Evolutionary conservation across 2,888 invertebrate genomes (phyloP).

Genomic region (Cataglyphis livida): DNA sequence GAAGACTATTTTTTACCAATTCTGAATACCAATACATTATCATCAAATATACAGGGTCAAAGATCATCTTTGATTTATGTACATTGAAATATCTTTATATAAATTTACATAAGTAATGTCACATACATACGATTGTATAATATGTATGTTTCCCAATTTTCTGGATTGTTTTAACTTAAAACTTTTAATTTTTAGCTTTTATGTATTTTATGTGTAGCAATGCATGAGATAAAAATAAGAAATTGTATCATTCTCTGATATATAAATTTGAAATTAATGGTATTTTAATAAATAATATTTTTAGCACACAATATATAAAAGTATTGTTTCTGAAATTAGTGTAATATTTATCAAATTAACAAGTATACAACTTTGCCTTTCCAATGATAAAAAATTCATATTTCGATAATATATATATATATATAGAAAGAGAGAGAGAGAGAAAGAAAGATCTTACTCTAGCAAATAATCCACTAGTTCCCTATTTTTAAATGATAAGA

Average conservation of each 20-base stretch:
- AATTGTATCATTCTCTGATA: not conserved
- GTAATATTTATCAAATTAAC: not conserved
- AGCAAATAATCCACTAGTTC: not conserved
- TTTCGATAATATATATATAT: not conserved
- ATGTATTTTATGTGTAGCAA: not conserved
- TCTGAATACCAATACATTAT: conserved; percentile 51
- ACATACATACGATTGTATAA: not conserved
- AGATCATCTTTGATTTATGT: conserved; percentile 78
- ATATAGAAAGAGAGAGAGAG: too few species aligned
- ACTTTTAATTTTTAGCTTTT: not conserved
- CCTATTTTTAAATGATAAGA: not conserved
- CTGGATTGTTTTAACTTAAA: not conserved
- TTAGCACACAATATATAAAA: not conserved
- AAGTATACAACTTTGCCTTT: not conserved
- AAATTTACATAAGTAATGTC: conserved; percentile 5
- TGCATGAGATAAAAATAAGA: not conserved
- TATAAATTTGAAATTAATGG: not conserved
- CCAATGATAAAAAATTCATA: not conserved
- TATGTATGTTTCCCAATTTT: not conserved
- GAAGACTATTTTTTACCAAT: conserved; percentile 13
- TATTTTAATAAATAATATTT: not conserved
- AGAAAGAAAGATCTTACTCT: not conserved
- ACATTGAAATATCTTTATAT: conserved; percentile 63
- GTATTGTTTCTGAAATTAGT: not conserved
- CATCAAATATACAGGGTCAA: conserved; percentile 71